phyloP scores from a whole-genome alignment of 2,797 vertebrate species.

The Peromyscus nudipes region DNA sequence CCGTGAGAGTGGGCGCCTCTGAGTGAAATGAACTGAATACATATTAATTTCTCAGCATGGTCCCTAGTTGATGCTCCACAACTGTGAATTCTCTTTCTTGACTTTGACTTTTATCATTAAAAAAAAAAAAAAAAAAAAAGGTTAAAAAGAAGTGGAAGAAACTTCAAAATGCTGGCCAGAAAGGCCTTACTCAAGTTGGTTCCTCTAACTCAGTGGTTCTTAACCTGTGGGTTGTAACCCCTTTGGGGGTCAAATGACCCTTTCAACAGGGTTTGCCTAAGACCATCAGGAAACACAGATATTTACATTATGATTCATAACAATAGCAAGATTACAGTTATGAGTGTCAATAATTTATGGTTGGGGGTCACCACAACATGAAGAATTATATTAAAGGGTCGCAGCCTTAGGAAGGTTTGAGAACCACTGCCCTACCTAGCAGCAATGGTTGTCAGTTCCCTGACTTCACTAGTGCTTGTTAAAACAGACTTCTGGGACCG shows the following conservation, averaged over 20 bases:
- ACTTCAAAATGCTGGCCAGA: neutral
- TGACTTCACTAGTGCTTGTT: neutral
- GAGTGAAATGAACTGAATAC: neutral
- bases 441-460: neutral
- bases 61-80: neutral
- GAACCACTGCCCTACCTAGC: neutral
- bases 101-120: conserved; percentile 26
- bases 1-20: neutral
- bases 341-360: neutral
- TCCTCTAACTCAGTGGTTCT: neutral
- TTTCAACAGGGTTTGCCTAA: neutral
- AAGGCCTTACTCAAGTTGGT: neutral
- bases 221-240: neutral
- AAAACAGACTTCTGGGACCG: neutral
- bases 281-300: neutral
- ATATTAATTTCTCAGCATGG: neutral
- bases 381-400: neutral
- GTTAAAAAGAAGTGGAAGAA: neutral
- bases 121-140: neutral
- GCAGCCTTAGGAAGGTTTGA: neutral
- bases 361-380: neutral
- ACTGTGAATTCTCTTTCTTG: neutral
- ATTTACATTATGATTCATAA: neutral
- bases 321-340: neutral
- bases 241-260: neutral